Percentiles rank a stretch among this genome's conserved stretches.
phyloP scores from a whole-genome alignment of 2,797 vertebrate genomes.

The Stomatorhinus walkeri region DNA sequence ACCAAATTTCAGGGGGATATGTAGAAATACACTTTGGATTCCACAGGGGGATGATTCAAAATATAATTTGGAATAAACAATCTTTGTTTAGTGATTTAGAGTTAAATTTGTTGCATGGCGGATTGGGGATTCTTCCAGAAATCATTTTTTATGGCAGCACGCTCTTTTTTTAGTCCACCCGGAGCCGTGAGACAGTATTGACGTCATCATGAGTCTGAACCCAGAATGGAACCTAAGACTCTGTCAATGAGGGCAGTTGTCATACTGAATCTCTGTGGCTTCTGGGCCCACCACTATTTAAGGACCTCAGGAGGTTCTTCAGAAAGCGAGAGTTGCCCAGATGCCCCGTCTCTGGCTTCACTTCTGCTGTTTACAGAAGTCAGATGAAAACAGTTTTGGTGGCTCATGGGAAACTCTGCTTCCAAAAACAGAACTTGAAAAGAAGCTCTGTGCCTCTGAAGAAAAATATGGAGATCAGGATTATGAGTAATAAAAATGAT shows the following conservation, averaged over 20 bases:
- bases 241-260: neutral
- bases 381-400: neutral
- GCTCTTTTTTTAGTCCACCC: neutral
- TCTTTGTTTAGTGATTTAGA: neutral
- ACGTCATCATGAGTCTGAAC: neutral
- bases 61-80: neutral
- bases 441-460: neutral
- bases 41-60: neutral
- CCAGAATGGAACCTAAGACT: neutral
- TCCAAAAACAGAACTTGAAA: neutral
- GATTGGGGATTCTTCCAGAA: neutral
- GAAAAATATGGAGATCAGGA: neutral
- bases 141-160: neutral
- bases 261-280: neutral
- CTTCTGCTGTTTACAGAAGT: neutral
- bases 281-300: conserved; percentile 3
- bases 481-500: too few species aligned
- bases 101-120: neutral
- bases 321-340: neutral
- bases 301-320: conserved; percentile 1
- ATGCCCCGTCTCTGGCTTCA: neutral
- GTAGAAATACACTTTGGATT: neutral
- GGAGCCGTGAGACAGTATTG: neutral
- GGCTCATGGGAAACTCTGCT: neutral
- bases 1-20: neutral